Base-by-base conservation (phyloP, 2,888 invertebrate genomes). In the Dendrolimus houi region DNA sequence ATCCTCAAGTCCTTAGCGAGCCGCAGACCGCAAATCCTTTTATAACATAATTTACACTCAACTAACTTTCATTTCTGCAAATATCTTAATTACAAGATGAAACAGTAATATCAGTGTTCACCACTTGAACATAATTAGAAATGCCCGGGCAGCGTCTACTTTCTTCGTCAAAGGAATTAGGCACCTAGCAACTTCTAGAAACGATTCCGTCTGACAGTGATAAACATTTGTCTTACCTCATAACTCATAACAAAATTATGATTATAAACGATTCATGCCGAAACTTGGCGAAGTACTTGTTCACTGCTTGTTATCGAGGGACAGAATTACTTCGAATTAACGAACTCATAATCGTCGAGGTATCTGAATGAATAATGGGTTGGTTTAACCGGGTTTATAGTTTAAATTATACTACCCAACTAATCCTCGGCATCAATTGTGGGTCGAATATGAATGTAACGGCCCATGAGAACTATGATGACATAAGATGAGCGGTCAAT, bases 401-500 rank as follows among this genome's bases (percentile, higher is more conserved):
- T 81, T 77, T 70, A 69, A 75, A 80, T 77, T 76, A 74, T 74
- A 73, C 71, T 70, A 72, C 64, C 65, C 63, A 64, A 65, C 70
- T 80, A 82, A 83, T 78, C 81, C 77, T 65, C 57, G 62, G 69
- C 77, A 81, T 82, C 76, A 79, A 83, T 84, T 83, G 81, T 78
- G 75, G 66, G 75, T 66, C 67, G 72, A 74, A 74, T 77, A 70
- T 69, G 71, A 75, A 75, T 77, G 72, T 74, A 71, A 73, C 74
- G 70, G 70, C 64, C 70, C 66, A 67, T 65, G 74, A 73, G 68
- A 74, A 64, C 63, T 59, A 57, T 57, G 60, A 57, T 58, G 29
- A 29, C 29, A 29, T 29, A 29, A 29, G 67, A 68, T 69, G 70
- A 67, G 66, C 63, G 70, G 66, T 71, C 77, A 80, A 81, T 80